Conservation (phyloP, 2,888 invertebrate species). For the Serrognathus titanus region DNA sequence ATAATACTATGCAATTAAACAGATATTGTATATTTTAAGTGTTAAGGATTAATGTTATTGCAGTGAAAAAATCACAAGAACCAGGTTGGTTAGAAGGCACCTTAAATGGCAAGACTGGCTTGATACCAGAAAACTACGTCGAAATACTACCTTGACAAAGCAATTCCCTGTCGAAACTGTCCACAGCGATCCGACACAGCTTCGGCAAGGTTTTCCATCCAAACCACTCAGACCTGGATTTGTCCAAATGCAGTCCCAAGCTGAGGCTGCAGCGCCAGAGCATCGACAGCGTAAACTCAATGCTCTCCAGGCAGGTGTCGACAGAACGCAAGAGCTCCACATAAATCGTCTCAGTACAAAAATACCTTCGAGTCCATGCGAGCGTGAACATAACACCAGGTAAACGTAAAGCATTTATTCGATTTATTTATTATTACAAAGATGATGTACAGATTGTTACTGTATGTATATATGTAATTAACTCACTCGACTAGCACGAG, state of each 20-base stretch:
- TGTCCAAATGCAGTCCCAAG: conserved; percentile 16
- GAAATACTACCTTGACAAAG: conserved; percentile 72
- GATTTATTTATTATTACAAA: no score
- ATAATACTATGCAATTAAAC: no score
- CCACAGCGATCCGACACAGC: conserved; percentile 41
- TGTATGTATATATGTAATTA: no score
- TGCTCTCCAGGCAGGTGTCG: conserved; percentile 29
- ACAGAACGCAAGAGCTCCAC: conserved; percentile 43
- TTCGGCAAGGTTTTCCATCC: conserved; percentile 42
- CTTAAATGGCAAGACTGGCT: conserved; percentile 84
- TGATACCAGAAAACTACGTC: conserved; percentile 96
- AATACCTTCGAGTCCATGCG: neutral
- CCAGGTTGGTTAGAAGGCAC: conserved; percentile 98
- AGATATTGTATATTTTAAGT: no score
- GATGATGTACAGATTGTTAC: no score
- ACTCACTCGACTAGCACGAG: no score
- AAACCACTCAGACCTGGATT: conserved; percentile 34
- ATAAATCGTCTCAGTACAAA: conserved; percentile 21
- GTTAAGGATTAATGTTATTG: conserved; percentile 39
- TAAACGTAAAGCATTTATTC: no score
- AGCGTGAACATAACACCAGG: no score
- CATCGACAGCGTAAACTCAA: conserved; percentile 36
- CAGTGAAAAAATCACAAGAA: conserved; percentile 87
- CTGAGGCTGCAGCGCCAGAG: conserved; percentile 40
- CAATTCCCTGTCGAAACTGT: conserved; percentile 40